Base-by-base conservation (phyloP, 2,113 vertebrate genomes). In the Trogon surrucura region DNA sequence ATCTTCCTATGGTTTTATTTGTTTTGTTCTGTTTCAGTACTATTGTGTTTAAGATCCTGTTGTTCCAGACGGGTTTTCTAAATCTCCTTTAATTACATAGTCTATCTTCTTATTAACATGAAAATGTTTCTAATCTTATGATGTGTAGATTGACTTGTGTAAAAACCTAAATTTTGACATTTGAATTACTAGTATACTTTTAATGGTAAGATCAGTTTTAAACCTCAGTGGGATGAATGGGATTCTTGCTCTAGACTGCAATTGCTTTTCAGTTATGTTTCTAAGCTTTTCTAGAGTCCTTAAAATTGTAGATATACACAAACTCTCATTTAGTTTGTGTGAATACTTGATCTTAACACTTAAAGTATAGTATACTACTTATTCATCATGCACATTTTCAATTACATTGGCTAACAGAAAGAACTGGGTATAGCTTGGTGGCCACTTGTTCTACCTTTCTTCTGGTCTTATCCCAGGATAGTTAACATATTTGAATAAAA, bases 1-100 rank as follows among this genome's bases (percentile, higher is more conserved):
- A 79, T 75, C 53, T 91, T 88, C 30, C 26, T 61, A 45, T 62
- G 11, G 13, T 73, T 90, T 87, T 67, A 60, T 94, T 89, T 91
- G 14, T 70, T 87, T 89, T 72, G 79, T 60, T 92, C 78, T 86
- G 69, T 91, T 86, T 89, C 80, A 80, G 88, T 58, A 7, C 50
- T 51, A 51, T 85, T 96, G 72, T 91, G 23, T 91, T 91, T 77
- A 73, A 88, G 25, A 77, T 36, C 9, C 22, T 78, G 22, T 80
- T 88, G 32, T 60, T 94, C 72, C 67, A 85, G 14, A 27, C 74
- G 58, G 17, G 6, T 4, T 94, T 94, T 91, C 58, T 79, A 81
- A 78, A 74, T 65, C 45, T 89, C 48, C n/a, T 79, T 16, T 62
- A 38, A n/a, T 80, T 64, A 50, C n/a, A 47, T 16, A 57, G 30